Evolutionary conservation across 2,888 invertebrate genomes (phyloP), one percentile per base, ranked within the genome.

Genomic region (Amphimallon solstitiale): DNA sequence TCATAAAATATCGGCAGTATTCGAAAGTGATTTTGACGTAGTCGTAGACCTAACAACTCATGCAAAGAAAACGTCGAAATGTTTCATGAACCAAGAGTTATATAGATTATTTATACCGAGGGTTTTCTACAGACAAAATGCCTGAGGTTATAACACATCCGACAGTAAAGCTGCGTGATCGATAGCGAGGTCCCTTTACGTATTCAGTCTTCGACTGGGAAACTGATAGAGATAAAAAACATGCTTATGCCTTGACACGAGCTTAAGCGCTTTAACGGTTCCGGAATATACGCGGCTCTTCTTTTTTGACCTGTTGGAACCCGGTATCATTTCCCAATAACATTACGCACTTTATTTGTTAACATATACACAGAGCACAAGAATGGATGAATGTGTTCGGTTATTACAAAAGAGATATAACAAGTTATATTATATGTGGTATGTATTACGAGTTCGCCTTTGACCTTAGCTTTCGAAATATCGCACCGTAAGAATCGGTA

Each of bases 141-240:
- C 64, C 64, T 48, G 48, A 59, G 64, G 59, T 65, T 65, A 65
- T 65, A 65, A 59, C 64, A 65, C 64, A 59, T 59, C 64, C 64
- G 59, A 38, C 48, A 48, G 54, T 63, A 65, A 65, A 54, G 56
- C 64, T 38, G 56, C 49, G 46, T 65, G 64, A 65, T 65, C 64
- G 64, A 65, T 65, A 65, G 64, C 40, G 23, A 17, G 54, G 56
- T 56, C 62, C 49, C 37, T 64, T 59, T 59, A 48, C 56, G 49
- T 49, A 38, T 59, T 56, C 56, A 15, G 45, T 56, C 56, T 65
- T 63, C 43, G 23, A 21, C 40, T 23, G 38, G 21, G 21, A 38
- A 17, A 35, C 19, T 38, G 29, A 45, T 34, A 34, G 43, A 59
- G 56, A 59, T 59, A 59, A 59, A 59, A 59, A 59, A 54, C 56